phyloP scores from a whole-genome alignment of 2,113 vertebrate species.

The Synodontis membranacea region DNA sequence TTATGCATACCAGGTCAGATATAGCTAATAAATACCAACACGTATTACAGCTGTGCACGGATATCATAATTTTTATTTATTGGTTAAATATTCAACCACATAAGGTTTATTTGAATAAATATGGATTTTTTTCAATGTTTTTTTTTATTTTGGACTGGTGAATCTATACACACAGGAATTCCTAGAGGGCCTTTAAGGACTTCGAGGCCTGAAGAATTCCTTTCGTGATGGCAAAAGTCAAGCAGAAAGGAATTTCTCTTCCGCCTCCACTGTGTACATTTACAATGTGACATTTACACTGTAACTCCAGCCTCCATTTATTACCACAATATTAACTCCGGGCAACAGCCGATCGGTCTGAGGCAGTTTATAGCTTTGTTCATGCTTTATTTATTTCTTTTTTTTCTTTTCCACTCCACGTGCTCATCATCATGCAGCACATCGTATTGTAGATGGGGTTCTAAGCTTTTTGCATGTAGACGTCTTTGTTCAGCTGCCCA shows the following conservation, averaged over 20 bases:
- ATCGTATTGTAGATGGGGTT: neutral
- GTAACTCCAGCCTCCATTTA: constrained; percentile 58
- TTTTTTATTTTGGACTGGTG: neutral
- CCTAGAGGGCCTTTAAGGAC: constrained; percentile 55
- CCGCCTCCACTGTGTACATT: constrained; percentile 67
- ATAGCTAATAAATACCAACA: neutral
- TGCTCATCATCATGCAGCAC: neutral
- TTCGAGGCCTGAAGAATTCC: constrained; percentile 51
- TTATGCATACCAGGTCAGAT: neutral
- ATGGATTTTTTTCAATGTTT: too few species aligned
- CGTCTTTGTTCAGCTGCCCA: neutral
- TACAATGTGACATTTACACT: constrained; percentile 65
- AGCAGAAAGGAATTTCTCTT: constrained; percentile 64
- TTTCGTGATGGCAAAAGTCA: constrained; percentile 57
- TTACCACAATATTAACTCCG: constrained; percentile 45
- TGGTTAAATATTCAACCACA: neutral
- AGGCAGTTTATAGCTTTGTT: constrained; percentile 3
- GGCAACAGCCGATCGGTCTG: neutral
- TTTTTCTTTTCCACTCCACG: neutral
- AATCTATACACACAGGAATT: constrained; percentile 6
- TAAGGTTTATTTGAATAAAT: constrained; percentile 12
- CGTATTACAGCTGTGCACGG: neutral
- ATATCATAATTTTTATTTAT: neutral
- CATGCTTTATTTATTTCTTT: neutral
- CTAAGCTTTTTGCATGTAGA: neutral